phyloP scores from a whole-genome alignment of 2,797 vertebrate genomes.

The Myiotriccus ornatus region DNA sequence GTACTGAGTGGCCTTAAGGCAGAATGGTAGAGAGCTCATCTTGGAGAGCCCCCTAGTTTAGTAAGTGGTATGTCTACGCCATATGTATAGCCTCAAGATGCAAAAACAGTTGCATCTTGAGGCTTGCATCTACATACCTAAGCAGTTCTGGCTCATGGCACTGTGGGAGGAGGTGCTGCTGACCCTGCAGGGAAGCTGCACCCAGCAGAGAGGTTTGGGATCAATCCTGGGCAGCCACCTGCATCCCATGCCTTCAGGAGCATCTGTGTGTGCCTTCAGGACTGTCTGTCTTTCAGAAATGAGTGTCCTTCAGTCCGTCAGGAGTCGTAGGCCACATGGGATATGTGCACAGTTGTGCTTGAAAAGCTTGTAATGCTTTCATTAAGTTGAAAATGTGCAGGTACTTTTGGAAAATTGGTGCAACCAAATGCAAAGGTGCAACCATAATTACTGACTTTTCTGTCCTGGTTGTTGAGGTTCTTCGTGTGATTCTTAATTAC shows the following conservation, averaged over 20 bases:
- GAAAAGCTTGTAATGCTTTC: fast-evolving
- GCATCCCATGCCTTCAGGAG: fast-evolving
- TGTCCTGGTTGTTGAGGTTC: not conserved
- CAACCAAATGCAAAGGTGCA: not conserved
- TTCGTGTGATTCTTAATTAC: not conserved
- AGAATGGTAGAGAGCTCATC: not conserved
- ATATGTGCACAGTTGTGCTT: fast-evolving
- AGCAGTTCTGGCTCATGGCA: not conserved
- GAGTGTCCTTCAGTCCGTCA: not conserved
- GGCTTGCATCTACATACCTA: no score
- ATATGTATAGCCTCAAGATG: fast-evolving
- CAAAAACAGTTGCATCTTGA: no score
- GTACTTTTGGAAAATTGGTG: not conserved
- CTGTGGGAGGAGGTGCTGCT: not conserved
- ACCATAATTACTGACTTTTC: not conserved
- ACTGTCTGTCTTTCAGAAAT: no score
- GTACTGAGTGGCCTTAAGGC: not conserved
- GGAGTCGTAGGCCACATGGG: fast-evolving
- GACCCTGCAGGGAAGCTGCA: not conserved
- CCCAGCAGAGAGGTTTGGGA: not conserved
- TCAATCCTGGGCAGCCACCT: not conserved
- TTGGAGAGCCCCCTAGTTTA: not conserved
- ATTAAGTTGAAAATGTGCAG: fast-evolving
- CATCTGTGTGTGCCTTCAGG: not conserved
- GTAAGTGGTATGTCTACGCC: not conserved